A percentile compares a stretch with the other conserved stretches of the same genome.
Conservation (phyloP, 2,113 vertebrate species). For the Callipepla squamata region DNA sequence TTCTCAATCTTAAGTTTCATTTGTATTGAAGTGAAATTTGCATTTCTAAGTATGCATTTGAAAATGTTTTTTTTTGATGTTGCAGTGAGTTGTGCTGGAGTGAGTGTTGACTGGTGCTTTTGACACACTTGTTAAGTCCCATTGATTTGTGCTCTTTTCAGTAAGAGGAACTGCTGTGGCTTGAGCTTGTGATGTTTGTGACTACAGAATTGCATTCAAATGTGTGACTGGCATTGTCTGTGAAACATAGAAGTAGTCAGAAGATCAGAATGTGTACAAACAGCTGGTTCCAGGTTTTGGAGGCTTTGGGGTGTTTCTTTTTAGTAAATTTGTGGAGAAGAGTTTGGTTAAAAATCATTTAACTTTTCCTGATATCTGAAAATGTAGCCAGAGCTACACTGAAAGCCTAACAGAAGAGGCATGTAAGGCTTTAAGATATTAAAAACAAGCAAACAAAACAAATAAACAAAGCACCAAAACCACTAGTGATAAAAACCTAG, state of each 20-base stretch:
- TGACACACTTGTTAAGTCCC: constrained; percentile 16
- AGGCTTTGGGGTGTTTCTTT: neutral
- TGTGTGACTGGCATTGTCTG: constrained; percentile 10
- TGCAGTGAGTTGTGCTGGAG: neutral
- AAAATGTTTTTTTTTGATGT: neutral
- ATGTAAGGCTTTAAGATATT: neutral
- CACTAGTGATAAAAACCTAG: neutral
- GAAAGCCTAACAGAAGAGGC: neutral
- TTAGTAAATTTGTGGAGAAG: neutral
- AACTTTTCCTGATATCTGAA: neutral
- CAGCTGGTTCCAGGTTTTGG: neutral
- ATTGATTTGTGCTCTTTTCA: constrained; percentile 12
- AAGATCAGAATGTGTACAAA: neutral
- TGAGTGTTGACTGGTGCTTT: neutral
- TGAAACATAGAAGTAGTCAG: neutral
- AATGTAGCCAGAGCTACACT: neutral
- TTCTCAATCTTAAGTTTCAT: neutral
- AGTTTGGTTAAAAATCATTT: neutral
- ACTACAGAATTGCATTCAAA: constrained; percentile 16
- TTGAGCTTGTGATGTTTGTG: neutral
- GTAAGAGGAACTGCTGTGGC: neutral
- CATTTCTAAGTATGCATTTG: neutral
- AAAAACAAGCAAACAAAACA: neutral
- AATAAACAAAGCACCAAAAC: neutral
- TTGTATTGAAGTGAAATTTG: neutral